Percentiles rank a stretch among this genome's conserved stretches.
Evolutionary conservation across 2,113 vertebrate genomes (phyloP).

Genomic region (Lepus europaeus): DNA sequence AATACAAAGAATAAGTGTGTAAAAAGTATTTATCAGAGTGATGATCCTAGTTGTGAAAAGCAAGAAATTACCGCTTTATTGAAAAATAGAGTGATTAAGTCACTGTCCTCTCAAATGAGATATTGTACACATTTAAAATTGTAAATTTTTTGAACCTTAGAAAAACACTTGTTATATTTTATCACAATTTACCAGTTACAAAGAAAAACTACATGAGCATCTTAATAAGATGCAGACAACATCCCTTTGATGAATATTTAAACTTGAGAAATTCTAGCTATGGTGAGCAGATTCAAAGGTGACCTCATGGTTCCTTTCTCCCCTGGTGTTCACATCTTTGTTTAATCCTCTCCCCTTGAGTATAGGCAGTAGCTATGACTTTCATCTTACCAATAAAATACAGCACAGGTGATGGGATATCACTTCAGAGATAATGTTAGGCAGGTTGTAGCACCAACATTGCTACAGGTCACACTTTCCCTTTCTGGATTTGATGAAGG

Average conservation of each 20-base stretch:
- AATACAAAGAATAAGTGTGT: neutral
- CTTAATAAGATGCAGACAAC: neutral
- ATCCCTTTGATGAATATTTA: slow-evolving; percentile 1
- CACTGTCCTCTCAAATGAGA: neutral
- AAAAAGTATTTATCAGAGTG: neutral
- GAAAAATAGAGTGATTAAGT: neutral
- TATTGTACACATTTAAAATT: neutral
- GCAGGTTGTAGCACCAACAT: neutral
- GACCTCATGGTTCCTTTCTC: neutral
- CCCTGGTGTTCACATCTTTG: neutral
- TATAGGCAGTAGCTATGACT: neutral
- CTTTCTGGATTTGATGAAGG: slow-evolving; percentile 31
- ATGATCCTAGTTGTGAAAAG: neutral
- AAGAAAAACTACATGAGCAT: neutral
- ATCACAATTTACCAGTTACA: neutral
- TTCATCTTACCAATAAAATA: neutral
- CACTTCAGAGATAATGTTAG: neutral
- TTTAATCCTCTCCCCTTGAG: neutral
- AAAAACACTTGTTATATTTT: neutral
- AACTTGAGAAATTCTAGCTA: neutral
- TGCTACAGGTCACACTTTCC: neutral
- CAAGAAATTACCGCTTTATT: neutral
- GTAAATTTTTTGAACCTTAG: neutral
- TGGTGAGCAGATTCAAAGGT: neutral
- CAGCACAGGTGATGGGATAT: neutral